Percentiles rank a stretch among this genome's conserved stretches.
These are phyloP conservation scores for Clupea harengus DNA, from an alignment of 2,113 vertebrate genomes.

Conservation along the genomic window DNA sequence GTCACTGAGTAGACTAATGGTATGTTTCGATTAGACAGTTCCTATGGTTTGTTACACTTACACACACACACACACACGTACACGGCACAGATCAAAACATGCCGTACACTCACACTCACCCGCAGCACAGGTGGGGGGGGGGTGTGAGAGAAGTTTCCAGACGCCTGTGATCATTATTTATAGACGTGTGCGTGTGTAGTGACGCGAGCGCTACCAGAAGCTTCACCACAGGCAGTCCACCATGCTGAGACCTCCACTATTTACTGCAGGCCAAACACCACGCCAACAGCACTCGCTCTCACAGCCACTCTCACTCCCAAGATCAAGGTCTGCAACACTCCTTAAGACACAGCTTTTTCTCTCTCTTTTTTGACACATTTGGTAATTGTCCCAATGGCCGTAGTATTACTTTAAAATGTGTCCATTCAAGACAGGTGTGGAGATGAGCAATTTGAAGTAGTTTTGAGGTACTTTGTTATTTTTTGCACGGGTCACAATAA, in stretches of 20 bases:
- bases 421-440: too few species aligned
- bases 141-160: neutral
- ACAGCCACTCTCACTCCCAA: neutral
- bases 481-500: neutral
- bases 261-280: constrained; percentile 21
- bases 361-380: too few species aligned
- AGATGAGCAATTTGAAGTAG: too few species aligned
- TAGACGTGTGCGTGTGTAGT: neutral
- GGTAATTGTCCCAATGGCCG: too few species aligned
- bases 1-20: neutral
- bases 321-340: neutral
- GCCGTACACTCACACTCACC: neutral
- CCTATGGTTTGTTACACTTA: too few species aligned
- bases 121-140: neutral
- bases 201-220: neutral
- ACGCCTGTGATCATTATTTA: constrained; percentile 23
- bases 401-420: too few species aligned
- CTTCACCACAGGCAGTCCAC: constrained; percentile 3
- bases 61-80: neutral
- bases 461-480: too few species aligned
- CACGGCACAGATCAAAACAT: neutral
- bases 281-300: neutral
- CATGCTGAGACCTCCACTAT: neutral
- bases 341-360: too few species aligned
- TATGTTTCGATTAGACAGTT: neutral